Base-by-base conservation (phyloP, 2,113 vertebrate genomes). In the Chelonoidis abingdonii region DNA sequence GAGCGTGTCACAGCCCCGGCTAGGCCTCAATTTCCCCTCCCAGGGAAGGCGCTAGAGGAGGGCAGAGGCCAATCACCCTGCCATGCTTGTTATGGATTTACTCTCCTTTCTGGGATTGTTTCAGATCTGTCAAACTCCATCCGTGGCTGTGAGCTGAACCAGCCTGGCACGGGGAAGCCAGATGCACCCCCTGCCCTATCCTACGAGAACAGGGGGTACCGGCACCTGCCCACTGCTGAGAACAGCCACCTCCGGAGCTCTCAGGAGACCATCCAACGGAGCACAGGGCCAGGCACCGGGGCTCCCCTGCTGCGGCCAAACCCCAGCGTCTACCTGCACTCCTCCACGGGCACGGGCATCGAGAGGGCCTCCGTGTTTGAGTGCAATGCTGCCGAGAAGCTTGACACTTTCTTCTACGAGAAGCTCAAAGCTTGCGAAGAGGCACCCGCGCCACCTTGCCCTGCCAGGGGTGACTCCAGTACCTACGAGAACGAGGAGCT, bases 121-220 rank as follows among this genome's bases (percentile, higher is more conserved):
- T 10, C 10, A 92, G 90, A 83, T 53, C 80, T 92, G 53, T 92
- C 90, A 1, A 76, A 79, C 25, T 83, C 90, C 85, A 50, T 92
- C 17, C 90, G 53, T 6, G 90, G 50, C 5, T 83, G 85, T 25
- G 38, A 76, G 75, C 38, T 76, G 41, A 25, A 11, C 75, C 10
- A 19, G 6, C 38, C 12, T 24, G 19, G 54, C 31, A n/a, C 62
- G 0, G 65, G 65, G 21, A 78, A 41, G 19, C 19, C 54, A 3
- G 65, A 8, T 10, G 6, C 69, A 1, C 47, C 76, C 47, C 49
- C 49, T 17, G 29, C 31, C 78, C 78, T 5, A 9, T 3, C 75
- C 2, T 35, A 6, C 6, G 7, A 27, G 38, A 31, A 19, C 16
- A 29, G 10, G 5, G 31, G 29, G 1, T 6, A 10, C 4, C 49